Evolutionary conservation across 1,140 invertebrate species (phyloP).

Genomic region (Drosophila insularis): DNA sequence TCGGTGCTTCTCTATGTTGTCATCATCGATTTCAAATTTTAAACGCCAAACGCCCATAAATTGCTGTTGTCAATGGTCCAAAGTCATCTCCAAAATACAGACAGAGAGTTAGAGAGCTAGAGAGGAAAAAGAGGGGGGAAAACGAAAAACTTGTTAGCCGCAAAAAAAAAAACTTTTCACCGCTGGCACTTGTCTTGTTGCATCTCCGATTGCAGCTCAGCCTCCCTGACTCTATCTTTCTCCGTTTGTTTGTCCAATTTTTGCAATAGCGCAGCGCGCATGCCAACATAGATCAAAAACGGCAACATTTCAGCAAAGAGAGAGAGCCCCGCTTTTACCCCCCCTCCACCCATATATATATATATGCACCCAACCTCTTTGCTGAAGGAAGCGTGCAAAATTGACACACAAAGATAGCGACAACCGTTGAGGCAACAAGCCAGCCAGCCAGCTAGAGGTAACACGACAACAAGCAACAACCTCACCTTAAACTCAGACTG

Average conservation of each 20-base stretch:
- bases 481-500: conserved; percentile 31
- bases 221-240: conserved; percentile 20
- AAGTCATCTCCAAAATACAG: conserved; percentile 8
- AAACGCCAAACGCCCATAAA: conserved; percentile 70
- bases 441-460: conserved; percentile 2
- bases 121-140: not conserved
- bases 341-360: not conserved
- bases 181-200: conserved; percentile 57
- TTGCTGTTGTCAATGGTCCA: conserved; percentile 48
- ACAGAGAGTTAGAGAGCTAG: conserved; percentile 30
- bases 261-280: conserved; percentile 47
- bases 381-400: conserved; percentile 73
- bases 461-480: conserved; percentile 39
- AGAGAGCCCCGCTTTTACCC: conserved; percentile 38
- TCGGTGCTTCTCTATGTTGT: conserved; percentile 35
- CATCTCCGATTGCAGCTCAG: conserved; percentile 2
- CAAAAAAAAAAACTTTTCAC: conserved; percentile 59
- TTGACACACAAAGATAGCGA: conserved; percentile 76
- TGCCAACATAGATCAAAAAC: conserved; percentile 78
- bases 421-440: conserved; percentile 40
- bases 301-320: conserved; percentile 50
- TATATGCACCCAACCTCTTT: not conserved
- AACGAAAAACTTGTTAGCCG: conserved; percentile 61
- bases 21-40: conserved; percentile 54
- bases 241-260: conserved; percentile 49